Base-by-base conservation (phyloP, 2,113 vertebrate species). In the Xiphorhynchus elegans region DNA sequence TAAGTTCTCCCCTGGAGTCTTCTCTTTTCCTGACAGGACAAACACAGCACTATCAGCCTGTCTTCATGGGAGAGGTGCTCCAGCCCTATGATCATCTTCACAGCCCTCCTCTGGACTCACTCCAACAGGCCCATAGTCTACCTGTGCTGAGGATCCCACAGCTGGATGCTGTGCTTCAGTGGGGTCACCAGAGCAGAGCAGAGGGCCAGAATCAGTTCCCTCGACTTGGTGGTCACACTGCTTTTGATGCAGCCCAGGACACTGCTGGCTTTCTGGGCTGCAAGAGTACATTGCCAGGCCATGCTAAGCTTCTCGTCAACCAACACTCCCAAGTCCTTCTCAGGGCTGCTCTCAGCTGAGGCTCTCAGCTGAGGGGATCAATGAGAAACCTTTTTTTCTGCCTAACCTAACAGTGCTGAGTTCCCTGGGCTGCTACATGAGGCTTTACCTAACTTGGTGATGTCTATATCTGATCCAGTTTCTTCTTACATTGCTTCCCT, bases 261-360 rank as follows among this genome's bases (percentile, higher is more conserved):
- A 21, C 37, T 37, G 13, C 7, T 18, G 73, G 10, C 25, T 59
- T 14, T 52, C 35, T 55, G 53, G 53, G 31, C 73, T 15, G 33
- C 1, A 8, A 60, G 37, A 26, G 9, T 25, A 56, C 14, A 9
- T 0, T 37, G 21, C 46, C 72, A 37, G 53, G 25, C 17, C 73
- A 77, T 1, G 2, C 1, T 18, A 21, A 44, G 46, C 46, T 67
- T 49, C 70, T 28, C 2, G 1, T 35, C 20, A 10, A 37, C 7
- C 46, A 68, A 40, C 55, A 60, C 3, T 3, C 21, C 23, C 12
- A 49, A 26, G 13, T 42, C 49, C 67, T 40, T 21, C 67, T 42
- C 50, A 50, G 50, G 25, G 42, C 35, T 73, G 21, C 42, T 37
- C 42, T 31, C 42, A 64, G 2, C 19, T 50, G 55, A 92, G 14